These are phyloP conservation scores for Tauraco hartlaubi DNA, from an alignment of 2,797 vertebrate genomes.

Conservation along the genomic window DNA sequence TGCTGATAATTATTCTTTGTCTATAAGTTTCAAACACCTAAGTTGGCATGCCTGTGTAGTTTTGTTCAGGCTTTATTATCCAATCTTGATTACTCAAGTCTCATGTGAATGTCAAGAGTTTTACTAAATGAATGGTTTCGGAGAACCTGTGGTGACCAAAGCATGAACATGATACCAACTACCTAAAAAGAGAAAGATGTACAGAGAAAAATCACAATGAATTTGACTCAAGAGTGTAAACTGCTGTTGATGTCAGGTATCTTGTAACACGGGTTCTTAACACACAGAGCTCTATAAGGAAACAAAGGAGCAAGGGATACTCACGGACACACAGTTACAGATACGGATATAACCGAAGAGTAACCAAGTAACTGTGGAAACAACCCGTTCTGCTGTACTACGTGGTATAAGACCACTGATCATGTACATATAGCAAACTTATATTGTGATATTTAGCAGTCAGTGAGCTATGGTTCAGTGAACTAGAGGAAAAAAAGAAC, in stretches of 20 bases:
- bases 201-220: neutral
- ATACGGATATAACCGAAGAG: neutral
- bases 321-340: neutral
- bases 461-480: neutral
- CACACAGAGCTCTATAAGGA: neutral
- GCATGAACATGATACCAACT: neutral
- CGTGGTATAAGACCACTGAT: neutral
- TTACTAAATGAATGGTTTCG: neutral
- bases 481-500: neutral
- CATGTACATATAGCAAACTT: neutral
- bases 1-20: neutral
- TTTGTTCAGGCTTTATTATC: neutral
- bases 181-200: neutral
- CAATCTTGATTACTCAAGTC: neutral
- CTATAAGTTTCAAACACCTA: neutral
- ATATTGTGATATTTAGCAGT: neutral
- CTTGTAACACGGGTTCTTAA: neutral
- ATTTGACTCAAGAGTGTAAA: neutral
- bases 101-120: neutral
- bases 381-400: neutral
- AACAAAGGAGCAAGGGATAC: neutral
- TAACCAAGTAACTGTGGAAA: neutral
- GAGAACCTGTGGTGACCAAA: neutral
- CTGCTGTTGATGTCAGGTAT: neutral
- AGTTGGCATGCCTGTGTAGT: neutral